Conservation (phyloP, 2,888 invertebrate genomes). For the Punctoribates punctum region DNA sequence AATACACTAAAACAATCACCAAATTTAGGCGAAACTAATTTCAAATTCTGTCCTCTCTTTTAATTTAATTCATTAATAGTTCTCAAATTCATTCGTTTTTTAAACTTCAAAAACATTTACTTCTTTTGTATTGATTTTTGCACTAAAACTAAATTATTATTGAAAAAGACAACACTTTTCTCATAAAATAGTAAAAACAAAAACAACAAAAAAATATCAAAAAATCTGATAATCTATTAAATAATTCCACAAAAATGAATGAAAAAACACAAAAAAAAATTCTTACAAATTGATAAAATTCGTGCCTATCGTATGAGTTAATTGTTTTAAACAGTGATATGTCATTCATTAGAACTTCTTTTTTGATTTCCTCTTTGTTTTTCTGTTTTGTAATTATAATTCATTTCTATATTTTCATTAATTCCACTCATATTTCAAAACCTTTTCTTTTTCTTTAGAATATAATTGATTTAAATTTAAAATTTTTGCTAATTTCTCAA, state of each 20-base stretch:
- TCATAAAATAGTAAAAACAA: not conserved
- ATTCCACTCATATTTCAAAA: not conserved
- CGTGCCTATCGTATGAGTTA: constrained; percentile 32
- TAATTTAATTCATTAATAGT: constrained; percentile 4
- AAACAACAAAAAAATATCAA: not conserved
- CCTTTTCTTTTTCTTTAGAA: no score
- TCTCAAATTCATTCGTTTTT: not conserved
- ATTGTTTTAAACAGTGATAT: constrained; percentile 20
- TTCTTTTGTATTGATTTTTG: not conserved
- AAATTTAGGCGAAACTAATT: constrained; percentile 21
- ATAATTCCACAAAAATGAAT: constrained; percentile 2
- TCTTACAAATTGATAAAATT: constrained; percentile 11
- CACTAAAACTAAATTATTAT: constrained; percentile 13
- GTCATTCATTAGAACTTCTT: constrained; percentile 6
- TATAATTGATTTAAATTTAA: no score
- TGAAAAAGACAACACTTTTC: constrained; percentile 2
- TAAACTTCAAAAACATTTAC: not conserved
- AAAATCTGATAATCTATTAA: not conserved
- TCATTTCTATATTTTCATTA: not conserved
- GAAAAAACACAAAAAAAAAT: constrained; percentile 12
- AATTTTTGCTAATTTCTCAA: no score
- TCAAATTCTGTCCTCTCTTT: not conserved
- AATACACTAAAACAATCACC: not conserved
- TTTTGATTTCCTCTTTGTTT: not conserved
- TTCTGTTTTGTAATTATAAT: not conserved